Percentiles rank a stretch among this genome's conserved stretches.
These are phyloP conservation scores for Epinotia bilunana DNA, from an alignment of 2,888 invertebrate genomes.

Conservation along the genomic window DNA sequence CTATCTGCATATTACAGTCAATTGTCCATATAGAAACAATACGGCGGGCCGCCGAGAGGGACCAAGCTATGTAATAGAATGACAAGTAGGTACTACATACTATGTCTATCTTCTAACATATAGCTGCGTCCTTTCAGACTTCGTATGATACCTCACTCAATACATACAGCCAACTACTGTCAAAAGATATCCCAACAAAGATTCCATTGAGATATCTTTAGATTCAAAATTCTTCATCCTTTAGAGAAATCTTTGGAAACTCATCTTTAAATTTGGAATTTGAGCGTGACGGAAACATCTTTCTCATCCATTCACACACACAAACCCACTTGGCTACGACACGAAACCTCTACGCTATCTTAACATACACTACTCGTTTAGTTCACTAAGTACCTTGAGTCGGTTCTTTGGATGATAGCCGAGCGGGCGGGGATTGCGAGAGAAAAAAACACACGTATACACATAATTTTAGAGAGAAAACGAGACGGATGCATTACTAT, in stretches of 20 bases:
- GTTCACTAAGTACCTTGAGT: constrained; percentile 78
- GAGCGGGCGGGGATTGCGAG: constrained; percentile 88
- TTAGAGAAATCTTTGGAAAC: neutral
- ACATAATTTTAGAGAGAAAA: constrained; percentile 82
- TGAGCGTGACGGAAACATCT: constrained; percentile 64
- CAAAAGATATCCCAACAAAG: neutral
- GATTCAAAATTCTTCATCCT: neutral
- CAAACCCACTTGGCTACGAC: constrained; percentile 84
- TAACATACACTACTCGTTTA: constrained; percentile 74
- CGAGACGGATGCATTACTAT: constrained; percentile 80
- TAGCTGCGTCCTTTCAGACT: neutral
- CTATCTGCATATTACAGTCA: neutral
- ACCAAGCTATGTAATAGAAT: neutral
- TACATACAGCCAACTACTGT: neutral
- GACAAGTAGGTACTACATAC: neutral
- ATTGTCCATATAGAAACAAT: neutral
- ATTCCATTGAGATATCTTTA: neutral
- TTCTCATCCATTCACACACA: constrained; percentile 69
- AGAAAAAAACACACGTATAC: constrained; percentile 88
- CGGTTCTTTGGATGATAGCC: constrained; percentile 85
- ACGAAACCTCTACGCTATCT: constrained; percentile 80
- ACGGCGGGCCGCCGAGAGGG: too few relatives aligned
- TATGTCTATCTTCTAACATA: neutral
- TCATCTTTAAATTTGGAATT: constrained; percentile 9
- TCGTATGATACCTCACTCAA: neutral